phyloP scores from a whole-genome alignment of 2,113 vertebrate genomes.

The Python bivittatus region DNA sequence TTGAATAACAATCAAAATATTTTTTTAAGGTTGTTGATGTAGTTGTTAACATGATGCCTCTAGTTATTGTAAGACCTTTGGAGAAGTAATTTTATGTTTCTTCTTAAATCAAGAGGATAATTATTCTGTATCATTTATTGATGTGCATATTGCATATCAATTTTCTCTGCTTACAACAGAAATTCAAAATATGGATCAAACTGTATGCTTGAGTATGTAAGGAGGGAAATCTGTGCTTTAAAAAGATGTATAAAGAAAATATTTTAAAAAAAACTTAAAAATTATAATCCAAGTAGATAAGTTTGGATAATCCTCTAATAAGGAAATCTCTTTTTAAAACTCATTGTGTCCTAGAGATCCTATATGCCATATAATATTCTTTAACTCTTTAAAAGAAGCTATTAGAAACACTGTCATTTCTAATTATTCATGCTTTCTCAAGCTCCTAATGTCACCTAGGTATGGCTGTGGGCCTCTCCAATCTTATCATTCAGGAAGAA shows the following conservation, averaged over 20 bases:
- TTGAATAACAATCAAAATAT: conserved; percentile 43
- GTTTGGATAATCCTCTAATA: conserved; percentile 54
- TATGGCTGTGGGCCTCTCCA: conserved; percentile 70
- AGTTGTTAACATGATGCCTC: conserved; percentile 34
- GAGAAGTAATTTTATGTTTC: conserved; percentile 45
- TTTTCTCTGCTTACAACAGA: background rate
- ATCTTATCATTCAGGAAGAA: conserved; percentile 67
- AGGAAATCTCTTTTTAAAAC: conserved; percentile 67
- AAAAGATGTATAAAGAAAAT: background rate
- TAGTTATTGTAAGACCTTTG: conserved; percentile 39
- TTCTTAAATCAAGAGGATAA: conserved; percentile 51
- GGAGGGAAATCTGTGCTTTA: background rate
- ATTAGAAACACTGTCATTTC: conserved; percentile 69
- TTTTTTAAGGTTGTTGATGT: conserved; percentile 53
- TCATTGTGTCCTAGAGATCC: conserved; percentile 70
- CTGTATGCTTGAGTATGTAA: background rate
- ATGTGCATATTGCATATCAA: background rate
- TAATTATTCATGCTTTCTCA: conserved; percentile 68
- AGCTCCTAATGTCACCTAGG: conserved; percentile 73
- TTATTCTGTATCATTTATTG: conserved; percentile 36
- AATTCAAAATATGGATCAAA: background rate
- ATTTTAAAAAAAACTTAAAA: background rate
- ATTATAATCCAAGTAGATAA: background rate
- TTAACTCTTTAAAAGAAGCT: conserved; percentile 72
- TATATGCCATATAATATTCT: conserved; percentile 66